Evolutionary conservation across 2,888 invertebrate species (phyloP), one percentile per base, ranked within the genome.

Genomic region (Thera britannica): DNA sequence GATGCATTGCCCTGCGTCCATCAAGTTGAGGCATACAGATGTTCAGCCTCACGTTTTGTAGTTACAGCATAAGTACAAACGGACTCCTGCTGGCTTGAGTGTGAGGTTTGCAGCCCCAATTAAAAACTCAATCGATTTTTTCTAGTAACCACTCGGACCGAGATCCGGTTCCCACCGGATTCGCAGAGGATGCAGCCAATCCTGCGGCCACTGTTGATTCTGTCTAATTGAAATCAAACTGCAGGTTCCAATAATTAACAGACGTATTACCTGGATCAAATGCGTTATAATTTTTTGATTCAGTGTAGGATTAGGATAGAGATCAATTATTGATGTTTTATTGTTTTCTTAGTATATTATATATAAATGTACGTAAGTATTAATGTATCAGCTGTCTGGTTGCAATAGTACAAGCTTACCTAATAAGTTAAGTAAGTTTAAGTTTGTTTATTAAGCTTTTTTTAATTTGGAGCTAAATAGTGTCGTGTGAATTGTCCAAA

Each of bases 151-250:
- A 66, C 62, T 65, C 65, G 35, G 62, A 62, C 48, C 44, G n/a
- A 66, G 67, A 44, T 66, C 67, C 67, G n/a, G 7, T 23, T 23
- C 23, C 23, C 23, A 23, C 46, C 64, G 65, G 64, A 66, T 52
- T 66, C 34, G 58, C 41, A 51, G 55, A 65, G 67, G 62, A 81
- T 76, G 84, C 84, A 87, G 80, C 82, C 78, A 83, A 79, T 81
- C 79, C 80, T 69, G 75, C 75, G 74, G 77, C 72, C 78, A 68
- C 75, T 90, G 82, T 90, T 90, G 89, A 87, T 86, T 86, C 81
- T 83, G 84, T 82, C 88, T 89, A 89, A 90, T 90, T 89, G 86
- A 87, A 90, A 86, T 86, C 86, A 86, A 86, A 87, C 84, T 89
- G 85, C 87, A 85, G 77, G 81, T 82, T 67, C 61, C 60, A 57